phyloP scores from a whole-genome alignment of 1,140 invertebrate species.

The Gonioctena quinquepunctata region DNA sequence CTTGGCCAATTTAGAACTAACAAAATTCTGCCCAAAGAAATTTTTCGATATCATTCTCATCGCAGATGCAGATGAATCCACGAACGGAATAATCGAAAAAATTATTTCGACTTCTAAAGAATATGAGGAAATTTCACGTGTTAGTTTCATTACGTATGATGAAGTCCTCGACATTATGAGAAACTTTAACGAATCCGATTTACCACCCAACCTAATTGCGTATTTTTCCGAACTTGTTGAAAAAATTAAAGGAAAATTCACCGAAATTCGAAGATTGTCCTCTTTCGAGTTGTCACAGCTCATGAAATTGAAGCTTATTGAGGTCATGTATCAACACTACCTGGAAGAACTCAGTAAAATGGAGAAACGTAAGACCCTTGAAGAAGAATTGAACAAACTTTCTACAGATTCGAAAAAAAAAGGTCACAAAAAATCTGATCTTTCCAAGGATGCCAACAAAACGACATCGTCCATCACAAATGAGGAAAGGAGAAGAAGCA shows the following conservation, averaged over 20 bases:
- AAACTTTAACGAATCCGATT: neutral
- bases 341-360: slow-evolving; percentile 9
- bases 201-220: slow-evolving; percentile 15
- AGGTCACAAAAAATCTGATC: neutral
- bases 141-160: slow-evolving; percentile 28
- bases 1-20: slow-evolving; percentile 5
- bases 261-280: neutral
- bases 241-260: slow-evolving; percentile 2
- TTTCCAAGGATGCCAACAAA: neutral
- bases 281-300: slow-evolving; percentile 3
- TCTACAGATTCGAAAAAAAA: slow-evolving; percentile 16
- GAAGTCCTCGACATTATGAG: slow-evolving; percentile 22
- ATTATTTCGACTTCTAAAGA: slow-evolving; percentile 6
- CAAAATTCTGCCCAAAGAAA: slow-evolving; percentile 24
- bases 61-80: slow-evolving; percentile 4
- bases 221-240: slow-evolving; percentile 15
- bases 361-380: slow-evolving; percentile 19
- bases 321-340: slow-evolving; percentile 29
- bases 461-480: neutral
- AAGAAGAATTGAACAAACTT: slow-evolving; percentile 12
- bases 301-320: slow-evolving; percentile 29
- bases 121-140: slow-evolving; percentile 24
- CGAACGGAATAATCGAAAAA: slow-evolving; percentile 1
- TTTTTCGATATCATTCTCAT: slow-evolving; percentile 29
- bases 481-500: slow-evolving; percentile 4